Percentiles rank a stretch among this genome's conserved stretches.
Conservation (phyloP, 2,888 invertebrate species). For the Automeris io region DNA sequence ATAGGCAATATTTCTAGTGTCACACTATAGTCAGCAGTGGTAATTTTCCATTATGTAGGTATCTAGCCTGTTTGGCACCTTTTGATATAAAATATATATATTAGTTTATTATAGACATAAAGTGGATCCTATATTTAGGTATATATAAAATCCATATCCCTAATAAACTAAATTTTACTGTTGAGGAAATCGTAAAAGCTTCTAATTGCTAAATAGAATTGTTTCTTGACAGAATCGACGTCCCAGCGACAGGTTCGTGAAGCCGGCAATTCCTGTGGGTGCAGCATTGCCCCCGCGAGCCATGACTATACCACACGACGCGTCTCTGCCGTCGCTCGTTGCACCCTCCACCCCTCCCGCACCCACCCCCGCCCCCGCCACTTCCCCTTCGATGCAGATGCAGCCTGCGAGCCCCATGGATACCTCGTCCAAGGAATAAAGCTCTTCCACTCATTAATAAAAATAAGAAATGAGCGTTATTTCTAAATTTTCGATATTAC, state of each 20-base stretch:
- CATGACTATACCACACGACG: too few relatives aligned
- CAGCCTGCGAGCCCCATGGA: constrained; percentile 87
- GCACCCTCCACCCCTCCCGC: constrained; percentile 17
- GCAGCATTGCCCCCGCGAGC: constrained; percentile 27
- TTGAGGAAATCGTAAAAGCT: too few relatives aligned
- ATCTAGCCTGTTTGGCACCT: too few relatives aligned
- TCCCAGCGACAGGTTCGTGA: constrained; percentile 88
- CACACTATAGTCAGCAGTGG: too few relatives aligned
- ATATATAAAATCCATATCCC: too few relatives aligned
- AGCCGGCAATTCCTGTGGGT: constrained; percentile 86
- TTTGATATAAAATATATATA: too few relatives aligned
- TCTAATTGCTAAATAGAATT: not conserved
- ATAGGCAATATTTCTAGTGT: too few relatives aligned
- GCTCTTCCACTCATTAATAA: too few relatives aligned
- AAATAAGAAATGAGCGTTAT: too few relatives aligned
- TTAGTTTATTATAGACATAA: not conserved
- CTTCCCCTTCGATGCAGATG: constrained; percentile 23
- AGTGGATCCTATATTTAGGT: not conserved
- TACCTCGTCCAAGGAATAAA: constrained; percentile 80
- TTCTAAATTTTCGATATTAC: too few relatives aligned
- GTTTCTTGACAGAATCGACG: constrained; percentile 73
- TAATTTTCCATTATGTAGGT: too few relatives aligned
- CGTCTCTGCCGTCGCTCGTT: constrained; percentile 1
- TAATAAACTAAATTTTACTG: too few relatives aligned
- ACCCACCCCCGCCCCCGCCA: constrained; percentile 18